Conservation (phyloP, 1,140 invertebrate genomes). For the Dinoponera quadriceps region DNA sequence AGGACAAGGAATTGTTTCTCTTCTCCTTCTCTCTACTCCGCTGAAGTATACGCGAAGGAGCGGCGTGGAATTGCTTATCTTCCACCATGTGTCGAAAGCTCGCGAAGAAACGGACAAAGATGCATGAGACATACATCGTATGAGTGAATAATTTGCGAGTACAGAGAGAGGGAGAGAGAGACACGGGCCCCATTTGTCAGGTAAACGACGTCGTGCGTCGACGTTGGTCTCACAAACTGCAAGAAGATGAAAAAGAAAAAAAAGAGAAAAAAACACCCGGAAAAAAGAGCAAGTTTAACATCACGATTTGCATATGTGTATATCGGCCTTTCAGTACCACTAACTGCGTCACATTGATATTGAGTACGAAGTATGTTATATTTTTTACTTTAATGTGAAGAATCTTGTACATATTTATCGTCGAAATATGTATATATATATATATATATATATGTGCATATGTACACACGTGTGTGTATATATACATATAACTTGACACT, state of each 20-base stretch:
- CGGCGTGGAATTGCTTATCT: constrained; percentile 32
- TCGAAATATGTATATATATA: constrained; percentile 82
- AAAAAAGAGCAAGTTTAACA: constrained; percentile 75
- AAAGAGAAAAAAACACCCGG: constrained; percentile 40
- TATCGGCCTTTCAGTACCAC: constrained; percentile 85
- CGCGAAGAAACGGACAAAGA: not conserved
- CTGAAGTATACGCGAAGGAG: not conserved
- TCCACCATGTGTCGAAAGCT: constrained; percentile 38
- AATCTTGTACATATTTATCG: constrained; percentile 84
- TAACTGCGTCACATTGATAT: constrained; percentile 82
- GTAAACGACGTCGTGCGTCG: constrained; percentile 17
- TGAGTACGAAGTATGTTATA: constrained; percentile 85
- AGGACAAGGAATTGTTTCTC: constrained; percentile 57
- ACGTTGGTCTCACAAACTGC: too few species aligned
- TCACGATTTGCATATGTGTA: constrained; percentile 81
- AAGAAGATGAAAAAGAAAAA: not conserved
- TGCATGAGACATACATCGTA: not conserved
- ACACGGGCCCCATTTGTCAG: constrained; percentile 35
- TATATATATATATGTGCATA: constrained; percentile 70
- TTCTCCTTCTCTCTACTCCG: constrained; percentile 45
- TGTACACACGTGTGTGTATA: constrained; percentile 67
- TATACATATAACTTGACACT: constrained; percentile 75
- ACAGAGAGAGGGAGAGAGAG: constrained; percentile 42
- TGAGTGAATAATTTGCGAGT: constrained; percentile 40
- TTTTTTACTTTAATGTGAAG: constrained; percentile 85